Base-by-base conservation (phyloP, 2,888 invertebrate species). In the Hyalella azteca region DNA sequence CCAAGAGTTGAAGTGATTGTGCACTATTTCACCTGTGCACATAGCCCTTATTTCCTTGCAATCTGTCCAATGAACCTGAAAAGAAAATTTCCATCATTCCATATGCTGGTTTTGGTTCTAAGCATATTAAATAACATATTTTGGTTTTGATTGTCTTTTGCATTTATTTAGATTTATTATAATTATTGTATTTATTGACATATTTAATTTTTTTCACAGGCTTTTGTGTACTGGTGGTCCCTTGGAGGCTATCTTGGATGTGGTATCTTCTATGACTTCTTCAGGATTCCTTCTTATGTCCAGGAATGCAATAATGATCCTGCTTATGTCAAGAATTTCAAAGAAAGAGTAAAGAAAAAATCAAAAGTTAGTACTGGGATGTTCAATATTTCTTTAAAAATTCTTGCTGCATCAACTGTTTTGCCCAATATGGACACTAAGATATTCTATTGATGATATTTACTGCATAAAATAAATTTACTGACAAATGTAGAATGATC, bases 221-320 rank as follows among this genome's bases (percentile, higher is more conserved):
- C 82, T 19, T 76, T 80, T 40, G 41, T 82, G 29, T 80, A 66
- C 49, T 80, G 76, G 76, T 80, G 80, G 60, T 80, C 80, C 2
- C 59, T 95, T 26, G 96, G 94, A 0, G 96, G 96, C 3, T 95
- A 94, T 87, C 90, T 92, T 86, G 94, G 95, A 0, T 86, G 94
- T 22, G 97, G 97, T 11, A 96, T 96, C 94, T 86, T 97, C 0
- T 90, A 93, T 9, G 98, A 98, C 88, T 88, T 95, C 1, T 94
- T 94, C 86, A 91, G 92, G 84, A 93, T 98, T 80, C 95, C 95
- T 0, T 91, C 92, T 78, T 97, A 96, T 88, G 95, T 96, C 2
- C 91, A 91, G 79, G 94, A 95, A 73, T 87, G 87, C 15, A 89
- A 89, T 85, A 85, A 87, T 77, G 87, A 87, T 48, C 81, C 80